Conservation (phyloP, 1,140 invertebrate genomes). For the Euura lappo region DNA sequence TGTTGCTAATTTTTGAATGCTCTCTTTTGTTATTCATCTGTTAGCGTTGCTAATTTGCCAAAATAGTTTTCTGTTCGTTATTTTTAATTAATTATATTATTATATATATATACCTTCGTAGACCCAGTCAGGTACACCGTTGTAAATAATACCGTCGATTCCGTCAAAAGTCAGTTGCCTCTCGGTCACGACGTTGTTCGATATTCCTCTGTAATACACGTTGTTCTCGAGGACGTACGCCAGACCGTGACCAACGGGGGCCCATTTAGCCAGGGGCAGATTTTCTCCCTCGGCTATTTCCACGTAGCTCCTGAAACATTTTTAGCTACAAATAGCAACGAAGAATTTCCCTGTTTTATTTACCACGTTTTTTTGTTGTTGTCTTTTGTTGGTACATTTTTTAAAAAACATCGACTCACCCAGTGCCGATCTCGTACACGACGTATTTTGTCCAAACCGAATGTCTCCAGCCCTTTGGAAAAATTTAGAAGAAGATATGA, state of each 20-base stretch:
- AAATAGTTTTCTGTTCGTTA: too few species aligned
- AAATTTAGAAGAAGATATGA: too few species aligned
- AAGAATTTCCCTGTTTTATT: too few species aligned
- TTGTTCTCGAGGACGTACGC: constrained; percentile 81
- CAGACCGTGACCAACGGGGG: constrained; percentile 66
- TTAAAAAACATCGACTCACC: constrained; percentile 46
- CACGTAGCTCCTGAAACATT: constrained; percentile 45
- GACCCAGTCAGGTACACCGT: constrained; percentile 80
- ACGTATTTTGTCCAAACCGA: constrained; percentile 66
- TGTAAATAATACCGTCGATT: constrained; percentile 70
- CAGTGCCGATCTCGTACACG: constrained; percentile 61
- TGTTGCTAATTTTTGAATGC: too few species aligned
- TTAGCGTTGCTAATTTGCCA: too few species aligned
- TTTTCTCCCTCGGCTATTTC: constrained; percentile 57
- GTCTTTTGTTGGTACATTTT: too few species aligned
- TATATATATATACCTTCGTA: constrained; percentile 66
- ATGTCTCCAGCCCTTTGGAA: constrained; percentile 65
- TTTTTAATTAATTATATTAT: too few species aligned
- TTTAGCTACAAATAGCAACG: neutral
- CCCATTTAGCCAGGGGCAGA: constrained; percentile 66
- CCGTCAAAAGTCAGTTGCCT: constrained; percentile 68
- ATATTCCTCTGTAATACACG: constrained; percentile 73
- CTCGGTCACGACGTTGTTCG: constrained; percentile 21
- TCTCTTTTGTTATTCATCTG: too few species aligned
- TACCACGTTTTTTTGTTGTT: too few species aligned